Percentiles rank a stretch among this genome's conserved stretches.
Conservation (phyloP, 2,888 invertebrate species). For the Timema cristinae region DNA sequence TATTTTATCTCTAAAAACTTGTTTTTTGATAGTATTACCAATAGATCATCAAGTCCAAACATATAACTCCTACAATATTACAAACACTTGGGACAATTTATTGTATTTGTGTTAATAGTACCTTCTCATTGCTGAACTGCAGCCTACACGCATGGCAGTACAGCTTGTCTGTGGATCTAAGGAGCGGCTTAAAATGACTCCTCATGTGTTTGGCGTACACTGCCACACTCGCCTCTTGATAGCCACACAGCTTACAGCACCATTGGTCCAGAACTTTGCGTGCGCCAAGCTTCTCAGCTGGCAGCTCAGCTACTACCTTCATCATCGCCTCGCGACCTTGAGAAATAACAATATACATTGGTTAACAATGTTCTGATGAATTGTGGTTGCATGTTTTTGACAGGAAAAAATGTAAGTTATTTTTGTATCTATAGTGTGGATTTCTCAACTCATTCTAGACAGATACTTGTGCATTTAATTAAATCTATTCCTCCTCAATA, state of each 20-base stretch:
- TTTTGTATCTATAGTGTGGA: no score
- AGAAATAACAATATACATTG: no score
- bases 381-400: no score
- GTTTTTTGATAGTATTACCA: neutral
- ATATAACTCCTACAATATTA: neutral
- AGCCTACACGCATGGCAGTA: conserved; percentile 37
- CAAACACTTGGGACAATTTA: neutral
- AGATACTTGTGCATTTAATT: no score
- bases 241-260: conserved; percentile 48
- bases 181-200: conserved; percentile 42
- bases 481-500: no score
- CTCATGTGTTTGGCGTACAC: conserved; percentile 46
- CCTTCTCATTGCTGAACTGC: conserved; percentile 35
- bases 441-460: no score
- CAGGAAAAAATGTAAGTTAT: no score
- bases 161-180: conserved; percentile 25
- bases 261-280: conserved; percentile 41
- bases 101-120: conserved; percentile 17
- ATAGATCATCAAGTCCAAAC: neutral
- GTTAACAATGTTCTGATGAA: no score
- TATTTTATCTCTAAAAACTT: neutral
- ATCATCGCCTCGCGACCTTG: conserved; percentile 35
- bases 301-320: conserved; percentile 37
- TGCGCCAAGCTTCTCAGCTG: conserved; percentile 38
- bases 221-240: conserved; percentile 42